Evolutionary conservation across 2,113 vertebrate species (phyloP), one percentile per base, ranked within the genome.

Genomic region (Otolemur garnettii): DNA sequence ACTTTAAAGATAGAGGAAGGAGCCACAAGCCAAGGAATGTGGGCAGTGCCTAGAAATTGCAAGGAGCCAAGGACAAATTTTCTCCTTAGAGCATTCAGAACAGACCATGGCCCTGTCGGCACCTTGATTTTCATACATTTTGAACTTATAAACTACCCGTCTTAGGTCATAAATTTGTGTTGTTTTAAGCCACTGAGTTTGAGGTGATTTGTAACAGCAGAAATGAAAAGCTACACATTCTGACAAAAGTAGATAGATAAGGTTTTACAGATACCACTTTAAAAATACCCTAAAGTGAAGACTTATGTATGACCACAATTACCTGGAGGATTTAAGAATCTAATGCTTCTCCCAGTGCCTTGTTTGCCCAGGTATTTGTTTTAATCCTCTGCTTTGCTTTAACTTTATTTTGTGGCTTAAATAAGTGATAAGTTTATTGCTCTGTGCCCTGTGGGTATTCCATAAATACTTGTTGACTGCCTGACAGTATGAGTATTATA

Each of bases 341-440:
- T 96, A 64, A 74, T 55, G 53, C 71, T 45, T 87, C 35, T 35
- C 2, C 66, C 62, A 85, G 88, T 79, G 71, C 55, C 79, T 59
- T 10, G 18, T 92, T 92, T 94, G 50, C 50, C 69, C 81, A 86
- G 64, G 64, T 90, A 75, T 97, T 69, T 57, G 21, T 7, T 50
- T 81, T 94, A 89, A 96, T 96, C 89, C 86, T 93, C 45, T 77
- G 50, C 90, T 87, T 95, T 81, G 71, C 83, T 84, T n/a, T 72
- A 24, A 59, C 90, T 94, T 95, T 93, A 35, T 66, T 94, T 95
- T 88, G 53, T 57, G 68, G 55, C 93, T 97, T 95, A 88, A 84
- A 59, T 81, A 94, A 93, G n/a, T 79, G 62, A 0, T 69, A 90
- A 66, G 74, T 95, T 77, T 78, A 94, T 94, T 97, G 87, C 94